Percentiles rank a stretch among this genome's conserved stretches.
These are phyloP conservation scores for Stomatorhinus ivindoensis DNA, from an alignment of 2,113 vertebrate species.

Conservation along the genomic window DNA sequence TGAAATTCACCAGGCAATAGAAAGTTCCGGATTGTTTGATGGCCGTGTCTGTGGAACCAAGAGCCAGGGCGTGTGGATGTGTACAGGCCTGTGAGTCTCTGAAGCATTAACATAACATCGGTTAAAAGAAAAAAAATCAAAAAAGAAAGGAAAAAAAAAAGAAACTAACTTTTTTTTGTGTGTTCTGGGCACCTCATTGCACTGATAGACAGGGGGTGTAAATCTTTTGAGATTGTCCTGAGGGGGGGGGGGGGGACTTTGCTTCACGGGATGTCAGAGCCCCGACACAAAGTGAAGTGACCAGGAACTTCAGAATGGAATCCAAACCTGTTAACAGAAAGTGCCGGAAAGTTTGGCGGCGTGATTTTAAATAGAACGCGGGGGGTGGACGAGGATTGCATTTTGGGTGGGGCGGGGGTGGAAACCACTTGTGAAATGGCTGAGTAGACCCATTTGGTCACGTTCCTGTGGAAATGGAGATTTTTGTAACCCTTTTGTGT, in stretches of 20 bases:
- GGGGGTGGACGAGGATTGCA: not conserved
- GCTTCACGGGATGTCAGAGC: not conserved
- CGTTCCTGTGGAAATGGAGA: not conserved
- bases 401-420: not conserved
- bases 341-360: not conserved
- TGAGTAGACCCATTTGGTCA: not conserved
- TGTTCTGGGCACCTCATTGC: conserved; percentile 7
- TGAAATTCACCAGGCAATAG: too few relatives aligned
- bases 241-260: not conserved
- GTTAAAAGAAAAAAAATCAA: not conserved
- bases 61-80: not conserved
- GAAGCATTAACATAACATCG: not conserved
- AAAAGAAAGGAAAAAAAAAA: not conserved
- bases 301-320: not conserved
- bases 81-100: not conserved
- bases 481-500: conserved; percentile 6
- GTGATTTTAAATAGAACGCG: not conserved
- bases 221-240: not conserved
- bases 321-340: not conserved
- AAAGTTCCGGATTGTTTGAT: not conserved
- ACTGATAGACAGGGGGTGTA: not conserved
- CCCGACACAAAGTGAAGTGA: not conserved
- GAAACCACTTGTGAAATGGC: not conserved
- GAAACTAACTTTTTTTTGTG: not conserved
- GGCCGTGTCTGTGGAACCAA: not conserved